These are phyloP conservation scores for Pangasius djambal DNA, from an alignment of 2,797 vertebrate genomes.

Conservation along the genomic window DNA sequence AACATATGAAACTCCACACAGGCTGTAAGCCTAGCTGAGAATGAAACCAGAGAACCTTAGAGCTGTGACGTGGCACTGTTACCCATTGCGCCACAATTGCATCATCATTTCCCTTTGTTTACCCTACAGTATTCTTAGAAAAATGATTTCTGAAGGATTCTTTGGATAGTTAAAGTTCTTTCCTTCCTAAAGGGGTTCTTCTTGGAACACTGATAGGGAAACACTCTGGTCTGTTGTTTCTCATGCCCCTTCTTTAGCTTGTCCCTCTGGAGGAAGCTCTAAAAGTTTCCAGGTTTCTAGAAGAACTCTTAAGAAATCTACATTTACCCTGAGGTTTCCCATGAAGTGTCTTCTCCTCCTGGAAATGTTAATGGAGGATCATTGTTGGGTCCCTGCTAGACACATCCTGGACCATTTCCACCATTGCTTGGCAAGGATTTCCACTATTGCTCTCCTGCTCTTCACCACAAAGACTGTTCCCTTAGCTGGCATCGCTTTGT, in stretches of 20 bases:
- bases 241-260: background rate
- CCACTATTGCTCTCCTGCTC: background rate
- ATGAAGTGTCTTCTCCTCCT: background rate
- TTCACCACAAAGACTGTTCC: background rate
- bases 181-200: background rate
- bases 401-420: background rate
- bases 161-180: background rate
- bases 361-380: background rate
- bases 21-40: background rate
- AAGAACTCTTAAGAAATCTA: background rate
- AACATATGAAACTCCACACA: background rate
- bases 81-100: background rate
- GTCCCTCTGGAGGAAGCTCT: background rate
- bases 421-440: background rate
- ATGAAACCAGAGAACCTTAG: background rate
- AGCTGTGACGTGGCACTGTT: background rate
- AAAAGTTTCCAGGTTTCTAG: background rate
- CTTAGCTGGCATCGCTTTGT: too few species aligned
- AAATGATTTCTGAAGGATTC: background rate
- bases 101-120: background rate
- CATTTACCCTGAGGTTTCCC: background rate
- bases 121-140: background rate
- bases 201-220: background rate
- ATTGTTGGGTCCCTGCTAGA: background rate
- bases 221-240: background rate